Evolutionary conservation across 2,113 vertebrate species (phyloP).

Genomic region (Forbesichthys agassizii): DNA sequence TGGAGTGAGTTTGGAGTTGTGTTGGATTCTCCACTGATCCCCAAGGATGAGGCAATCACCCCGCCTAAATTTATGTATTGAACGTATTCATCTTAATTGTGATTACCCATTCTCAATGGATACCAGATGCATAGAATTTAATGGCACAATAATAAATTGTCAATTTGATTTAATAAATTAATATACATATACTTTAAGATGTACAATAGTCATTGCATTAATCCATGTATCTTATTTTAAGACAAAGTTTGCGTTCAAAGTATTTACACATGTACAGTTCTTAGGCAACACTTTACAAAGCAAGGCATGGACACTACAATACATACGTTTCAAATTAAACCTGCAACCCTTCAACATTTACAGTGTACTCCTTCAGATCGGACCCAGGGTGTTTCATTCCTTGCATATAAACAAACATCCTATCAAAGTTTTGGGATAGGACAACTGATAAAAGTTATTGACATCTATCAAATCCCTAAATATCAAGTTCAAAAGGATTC

Average conservation of each 20-base stretch:
- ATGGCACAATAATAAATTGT: constrained; percentile 68
- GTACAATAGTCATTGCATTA: constrained; percentile 92
- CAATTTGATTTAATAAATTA: constrained; percentile 99
- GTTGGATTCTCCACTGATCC: constrained; percentile 55
- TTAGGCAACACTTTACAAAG: constrained; percentile 82
- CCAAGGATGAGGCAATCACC: constrained; percentile 68
- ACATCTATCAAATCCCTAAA: constrained; percentile 57
- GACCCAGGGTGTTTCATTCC: constrained; percentile 34
- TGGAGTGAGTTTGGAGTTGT: constrained; percentile 69
- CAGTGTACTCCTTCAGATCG: constrained; percentile 18
- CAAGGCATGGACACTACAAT: constrained; percentile 68
- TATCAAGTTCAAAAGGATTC: constrained; percentile 39
- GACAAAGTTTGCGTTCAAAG: constrained; percentile 78
- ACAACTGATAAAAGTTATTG: constrained; percentile 33
- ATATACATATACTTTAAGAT: constrained; percentile 91
- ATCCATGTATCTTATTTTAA: constrained; percentile 79
- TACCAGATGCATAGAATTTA: not conserved
- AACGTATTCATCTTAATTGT: not conserved
- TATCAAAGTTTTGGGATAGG: constrained; percentile 20
- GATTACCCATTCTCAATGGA: not conserved
- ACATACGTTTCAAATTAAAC: constrained; percentile 69
- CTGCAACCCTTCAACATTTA: constrained; percentile 13
- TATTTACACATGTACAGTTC: constrained; percentile 95
- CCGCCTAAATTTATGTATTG: constrained; percentile 58
- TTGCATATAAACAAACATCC: constrained; percentile 39